phyloP scores from a whole-genome alignment of 2,113 vertebrate species.

The Campylomormyrus numenius region DNA sequence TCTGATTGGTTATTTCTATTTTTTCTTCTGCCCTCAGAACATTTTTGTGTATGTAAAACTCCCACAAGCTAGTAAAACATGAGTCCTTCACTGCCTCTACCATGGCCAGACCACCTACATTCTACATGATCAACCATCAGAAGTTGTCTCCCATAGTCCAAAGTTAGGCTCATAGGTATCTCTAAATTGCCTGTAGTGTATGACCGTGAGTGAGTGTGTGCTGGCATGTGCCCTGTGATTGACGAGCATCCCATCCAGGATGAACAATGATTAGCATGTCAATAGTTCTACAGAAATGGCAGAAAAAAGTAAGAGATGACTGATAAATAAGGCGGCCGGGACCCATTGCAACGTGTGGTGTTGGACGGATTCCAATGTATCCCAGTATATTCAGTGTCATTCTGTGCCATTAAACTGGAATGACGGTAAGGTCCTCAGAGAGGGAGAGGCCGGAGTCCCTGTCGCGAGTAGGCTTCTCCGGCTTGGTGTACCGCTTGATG shows the following conservation, averaged over 20 bases:
- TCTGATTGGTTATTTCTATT: too few relatives aligned
- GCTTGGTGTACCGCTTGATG: slow-evolving; percentile 58
- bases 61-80: neutral
- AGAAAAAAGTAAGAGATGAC: neutral
- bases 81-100: neutral
- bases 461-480: slow-evolving; percentile 69
- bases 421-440: slow-evolving; percentile 78
- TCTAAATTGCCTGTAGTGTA: neutral
- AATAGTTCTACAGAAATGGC: neutral
- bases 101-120: neutral
- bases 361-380: slow-evolving; percentile 19
- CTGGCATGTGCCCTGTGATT: neutral
- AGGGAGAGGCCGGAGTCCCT: slow-evolving; percentile 75
- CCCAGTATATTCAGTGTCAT: slow-evolving; percentile 10
- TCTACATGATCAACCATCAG: neutral
- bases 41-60: too few relatives aligned
- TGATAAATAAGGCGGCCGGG: neutral
- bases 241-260: neutral
- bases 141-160: neutral
- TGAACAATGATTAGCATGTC: neutral
- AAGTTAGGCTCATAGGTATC: neutral
- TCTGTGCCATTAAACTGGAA: slow-evolving; percentile 58
- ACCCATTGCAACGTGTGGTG: neutral
- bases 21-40: too few relatives aligned
- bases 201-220: neutral